Evolutionary conservation across 64 coral and sea anemone genomes (phyloP), one percentile per base, ranked within the genome.

Genomic region (Montipora foliosa): DNA sequence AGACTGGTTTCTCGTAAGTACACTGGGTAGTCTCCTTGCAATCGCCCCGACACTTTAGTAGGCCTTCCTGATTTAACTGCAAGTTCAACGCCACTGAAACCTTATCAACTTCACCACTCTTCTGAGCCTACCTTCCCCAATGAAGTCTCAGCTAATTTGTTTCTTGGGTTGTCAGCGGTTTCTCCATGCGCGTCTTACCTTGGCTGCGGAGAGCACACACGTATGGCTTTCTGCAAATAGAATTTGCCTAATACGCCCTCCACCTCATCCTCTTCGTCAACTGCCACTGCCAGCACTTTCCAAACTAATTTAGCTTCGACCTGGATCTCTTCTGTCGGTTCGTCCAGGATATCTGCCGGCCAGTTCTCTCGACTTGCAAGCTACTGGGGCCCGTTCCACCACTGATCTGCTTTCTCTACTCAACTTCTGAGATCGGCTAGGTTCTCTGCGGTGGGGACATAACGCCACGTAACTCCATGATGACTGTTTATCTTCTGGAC

Each of bases 141-240:
- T 21, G 86, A 44, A 60, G 60, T 53, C 83, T 24, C 51, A 87
- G 91, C n/a, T 77, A 10, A 24, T 93, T 69, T 47, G 79, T 87
- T 69, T 93, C 91, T 67, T 88, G 12, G 44, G 76, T 94, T n/a
- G 8, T 87, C 48, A 94, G 49, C 13, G 92, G 84, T 45, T 59
- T 77, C 6, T 19, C 49, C 1, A 44, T 88, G 11, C 76, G 8
- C 75, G 77, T 50, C 4, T 15, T 66, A 5, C 46, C 14, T 37
- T 44, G 1, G 5, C 67, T 12, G n/a, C 29, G 25, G 17, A 49
- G 46, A 50, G 46, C 10, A 48, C 78, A 37, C n/a, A 57, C 67
- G 47, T 61, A 94, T 16, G 4, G 84, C 84, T 68, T 80, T 94
- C 44, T 49, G 17, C 21, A 82, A 62, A 50, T 71, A 9, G 61